phyloP scores from a whole-genome alignment of 2,113 vertebrate genomes.

The Vombatus ursinus region DNA sequence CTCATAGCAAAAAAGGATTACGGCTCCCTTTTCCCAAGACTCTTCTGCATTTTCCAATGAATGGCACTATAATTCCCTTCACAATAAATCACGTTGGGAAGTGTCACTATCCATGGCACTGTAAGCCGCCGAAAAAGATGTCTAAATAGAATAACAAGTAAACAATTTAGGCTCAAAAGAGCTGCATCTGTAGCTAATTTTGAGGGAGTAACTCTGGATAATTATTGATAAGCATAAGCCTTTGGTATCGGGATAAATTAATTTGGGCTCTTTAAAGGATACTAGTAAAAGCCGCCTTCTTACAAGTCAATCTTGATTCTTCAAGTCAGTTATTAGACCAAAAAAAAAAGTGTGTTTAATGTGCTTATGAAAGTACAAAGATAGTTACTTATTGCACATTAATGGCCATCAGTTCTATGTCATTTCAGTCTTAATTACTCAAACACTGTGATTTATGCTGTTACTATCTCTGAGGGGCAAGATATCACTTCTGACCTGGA shows the following conservation, averaged over 20 bases:
- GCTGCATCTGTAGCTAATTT: conserved; percentile 71
- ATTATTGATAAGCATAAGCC: conserved; percentile 66
- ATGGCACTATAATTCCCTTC: conserved; percentile 66
- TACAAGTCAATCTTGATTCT: conserved; percentile 66
- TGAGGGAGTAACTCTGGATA: conserved; percentile 72
- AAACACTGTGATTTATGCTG: conserved; percentile 44
- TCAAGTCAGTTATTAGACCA: neutral
- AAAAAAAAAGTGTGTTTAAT: conserved; percentile 18
- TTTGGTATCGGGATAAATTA: conserved; percentile 53
- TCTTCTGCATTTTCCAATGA: conserved; percentile 69
- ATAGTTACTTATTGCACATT: conserved; percentile 44
- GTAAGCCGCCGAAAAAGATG: conserved; percentile 47
- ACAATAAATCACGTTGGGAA: conserved; percentile 67
- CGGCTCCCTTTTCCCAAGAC: conserved; percentile 53
- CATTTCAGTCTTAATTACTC: conserved; percentile 36
- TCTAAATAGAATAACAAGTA: conserved; percentile 74
- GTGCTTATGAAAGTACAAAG: conserved; percentile 53
- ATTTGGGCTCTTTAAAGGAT: conserved; percentile 36
- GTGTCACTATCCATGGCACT: conserved; percentile 54
- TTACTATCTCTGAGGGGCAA: conserved; percentile 21
- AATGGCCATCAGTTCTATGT: conserved; percentile 17
- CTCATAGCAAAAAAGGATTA: conserved; percentile 55
- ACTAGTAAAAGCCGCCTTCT: conserved; percentile 66
- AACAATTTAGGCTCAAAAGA: conserved; percentile 73
- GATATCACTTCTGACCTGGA: neutral